Percentiles rank a stretch among this genome's conserved stretches.
These are phyloP conservation scores for Sarcophaga bullata DNA, from an alignment of 1,140 invertebrate species.

Conservation along the genomic window DNA sequence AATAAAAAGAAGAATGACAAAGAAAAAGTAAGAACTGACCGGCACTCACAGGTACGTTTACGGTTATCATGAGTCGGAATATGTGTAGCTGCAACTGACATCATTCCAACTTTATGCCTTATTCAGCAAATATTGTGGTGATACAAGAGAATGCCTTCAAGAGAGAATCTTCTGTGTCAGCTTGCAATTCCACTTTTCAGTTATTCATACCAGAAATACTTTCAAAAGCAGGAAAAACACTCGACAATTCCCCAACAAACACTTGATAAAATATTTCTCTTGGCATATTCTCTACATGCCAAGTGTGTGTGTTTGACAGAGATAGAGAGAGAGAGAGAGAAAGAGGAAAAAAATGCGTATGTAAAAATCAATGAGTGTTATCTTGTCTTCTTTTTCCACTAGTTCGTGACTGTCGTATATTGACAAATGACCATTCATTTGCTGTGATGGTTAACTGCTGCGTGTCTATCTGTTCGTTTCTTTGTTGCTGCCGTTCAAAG, in stretches of 20 bases:
- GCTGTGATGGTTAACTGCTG: not conserved
- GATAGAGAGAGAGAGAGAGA: no score
- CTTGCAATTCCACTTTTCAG: no score
- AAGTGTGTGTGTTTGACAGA: not conserved
- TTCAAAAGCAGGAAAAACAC: not conserved
- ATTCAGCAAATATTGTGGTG: not conserved
- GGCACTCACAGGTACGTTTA: not conserved
- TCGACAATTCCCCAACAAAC: not conserved
- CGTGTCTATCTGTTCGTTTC: not conserved
- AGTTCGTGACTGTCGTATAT: not conserved
- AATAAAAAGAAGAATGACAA: not conserved
- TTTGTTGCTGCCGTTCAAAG: not conserved
- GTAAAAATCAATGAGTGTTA: not conserved
- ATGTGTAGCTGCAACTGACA: not conserved
- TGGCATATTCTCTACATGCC: no score
- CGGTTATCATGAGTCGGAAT: not conserved
- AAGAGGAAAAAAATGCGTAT: no score
- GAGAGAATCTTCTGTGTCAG: no score
- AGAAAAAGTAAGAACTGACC: not conserved
- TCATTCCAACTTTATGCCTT: not conserved
- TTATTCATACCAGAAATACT: not conserved
- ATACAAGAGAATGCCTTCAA: not conserved
- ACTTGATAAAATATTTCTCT: not conserved
- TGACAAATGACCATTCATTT: slow-evolving; percentile 18
- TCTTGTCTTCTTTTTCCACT: not conserved